These are phyloP conservation scores for Cotesia glomerata DNA, from an alignment of 1,140 invertebrate genomes.

Conservation along the genomic window DNA sequence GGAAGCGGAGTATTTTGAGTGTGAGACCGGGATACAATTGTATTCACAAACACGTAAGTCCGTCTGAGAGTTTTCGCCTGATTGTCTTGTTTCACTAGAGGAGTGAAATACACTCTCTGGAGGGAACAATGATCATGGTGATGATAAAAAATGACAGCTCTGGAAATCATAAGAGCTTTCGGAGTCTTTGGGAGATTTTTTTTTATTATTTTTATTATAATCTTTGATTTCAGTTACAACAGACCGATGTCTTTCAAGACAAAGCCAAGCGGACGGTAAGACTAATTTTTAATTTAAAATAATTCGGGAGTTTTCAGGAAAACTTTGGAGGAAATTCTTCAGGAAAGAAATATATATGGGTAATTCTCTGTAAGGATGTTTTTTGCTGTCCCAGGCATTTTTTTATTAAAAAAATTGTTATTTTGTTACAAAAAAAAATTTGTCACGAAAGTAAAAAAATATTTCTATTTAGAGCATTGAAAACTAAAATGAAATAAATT, in stretches of 20 bases:
- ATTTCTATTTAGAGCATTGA: too few species aligned
- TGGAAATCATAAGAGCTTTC: conserved; percentile 34
- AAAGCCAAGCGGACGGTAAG: conserved; percentile 55
- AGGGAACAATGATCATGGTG: background rate
- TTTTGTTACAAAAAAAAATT: too few species aligned
- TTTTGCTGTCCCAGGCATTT: too few species aligned
- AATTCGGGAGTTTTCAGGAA: too few species aligned
- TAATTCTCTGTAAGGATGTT: too few species aligned
- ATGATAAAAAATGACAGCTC: conserved; percentile 1
- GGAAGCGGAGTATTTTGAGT: conserved; percentile 52
- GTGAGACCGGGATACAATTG: conserved; percentile 56
- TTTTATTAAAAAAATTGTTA: too few species aligned
- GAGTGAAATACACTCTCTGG: conserved; percentile 3
- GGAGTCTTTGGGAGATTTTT: too few species aligned
- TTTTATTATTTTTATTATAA: too few species aligned
- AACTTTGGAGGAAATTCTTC: too few species aligned
- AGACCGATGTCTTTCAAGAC: conserved; percentile 52
- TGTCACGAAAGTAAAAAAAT: too few species aligned
- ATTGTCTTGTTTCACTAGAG: conserved; percentile 32
- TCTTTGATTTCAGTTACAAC: conserved; percentile 48
- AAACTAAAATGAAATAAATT: too few species aligned
- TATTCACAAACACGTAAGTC: conserved; percentile 59
- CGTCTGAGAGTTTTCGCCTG: conserved; percentile 17
- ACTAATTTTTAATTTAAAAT: conserved; percentile 5
- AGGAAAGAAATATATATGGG: too few species aligned